Conservation (phyloP, 1,140 invertebrate species). For the Zaprionus lachaisei region DNA sequence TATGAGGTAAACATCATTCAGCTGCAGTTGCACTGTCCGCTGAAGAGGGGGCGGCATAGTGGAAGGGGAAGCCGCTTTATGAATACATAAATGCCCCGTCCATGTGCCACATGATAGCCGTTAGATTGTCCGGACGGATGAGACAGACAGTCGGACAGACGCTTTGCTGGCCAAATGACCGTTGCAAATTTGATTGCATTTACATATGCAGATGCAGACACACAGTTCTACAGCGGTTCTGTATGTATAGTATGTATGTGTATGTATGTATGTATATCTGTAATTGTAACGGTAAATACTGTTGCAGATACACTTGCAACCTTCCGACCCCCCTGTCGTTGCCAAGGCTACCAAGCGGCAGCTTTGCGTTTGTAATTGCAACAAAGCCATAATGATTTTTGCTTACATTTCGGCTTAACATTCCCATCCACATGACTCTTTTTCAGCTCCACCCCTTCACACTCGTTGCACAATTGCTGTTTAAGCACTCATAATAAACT, state of each 20-base stretch:
- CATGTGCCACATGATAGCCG: conserved; percentile 60
- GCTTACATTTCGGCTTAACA: conserved; percentile 52
- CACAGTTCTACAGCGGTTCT: conserved; percentile 8
- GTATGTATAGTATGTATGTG: neutral
- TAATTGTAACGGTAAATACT: conserved; percentile 45
- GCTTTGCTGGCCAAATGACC: conserved; percentile 73
- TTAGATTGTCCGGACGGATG: conserved; percentile 69
- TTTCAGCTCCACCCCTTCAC: neutral
- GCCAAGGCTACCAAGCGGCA: neutral
- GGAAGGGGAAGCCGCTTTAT: conserved; percentile 57
- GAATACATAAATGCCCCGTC: conserved; percentile 65
- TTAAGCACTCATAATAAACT: conserved; percentile 42
- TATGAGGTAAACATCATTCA: conserved; percentile 82
- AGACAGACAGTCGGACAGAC: conserved; percentile 40
- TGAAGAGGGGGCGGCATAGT: conserved; percentile 5
- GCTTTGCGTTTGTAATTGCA: conserved; percentile 49
- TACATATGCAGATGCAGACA: conserved; percentile 69
- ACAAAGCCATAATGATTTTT: conserved; percentile 56
- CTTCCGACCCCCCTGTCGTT: neutral
- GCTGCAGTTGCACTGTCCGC: conserved; percentile 50
- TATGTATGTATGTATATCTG: neutral
- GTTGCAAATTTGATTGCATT: conserved; percentile 80
- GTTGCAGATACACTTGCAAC: conserved; percentile 41
- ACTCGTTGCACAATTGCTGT: conserved; percentile 29
- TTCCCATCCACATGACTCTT: neutral